Conservation (phyloP, 2,797 vertebrate species). For the Hafferia zeledoni region DNA sequence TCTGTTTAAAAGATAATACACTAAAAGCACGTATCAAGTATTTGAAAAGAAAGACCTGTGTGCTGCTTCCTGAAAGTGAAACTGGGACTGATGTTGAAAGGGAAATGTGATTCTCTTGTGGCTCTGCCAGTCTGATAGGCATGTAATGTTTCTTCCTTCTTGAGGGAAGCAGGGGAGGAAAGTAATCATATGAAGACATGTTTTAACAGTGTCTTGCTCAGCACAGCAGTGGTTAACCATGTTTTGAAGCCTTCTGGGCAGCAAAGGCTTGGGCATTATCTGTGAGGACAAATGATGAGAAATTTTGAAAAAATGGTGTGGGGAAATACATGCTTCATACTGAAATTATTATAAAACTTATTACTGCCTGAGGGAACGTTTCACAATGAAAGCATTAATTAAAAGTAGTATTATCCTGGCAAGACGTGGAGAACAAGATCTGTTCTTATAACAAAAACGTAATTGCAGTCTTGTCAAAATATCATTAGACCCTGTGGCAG, state of each 20-base stretch:
- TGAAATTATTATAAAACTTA: slow-evolving; percentile 58
- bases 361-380: slow-evolving; percentile 23
- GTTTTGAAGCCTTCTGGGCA: slow-evolving; percentile 34
- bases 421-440: slow-evolving; percentile 27
- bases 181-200: neutral
- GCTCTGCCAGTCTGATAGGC: neutral
- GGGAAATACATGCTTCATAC: slow-evolving; percentile 19
- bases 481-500: slow-evolving; percentile 35
- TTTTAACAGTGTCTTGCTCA: slow-evolving; percentile 19
- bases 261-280: neutral
- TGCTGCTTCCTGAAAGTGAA: neutral
- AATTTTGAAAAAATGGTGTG: slow-evolving; percentile 24
- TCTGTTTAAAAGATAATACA: neutral
- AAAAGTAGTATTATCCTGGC: slow-evolving; percentile 47
- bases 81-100: neutral
- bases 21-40: neutral
- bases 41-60: neutral
- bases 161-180: neutral
- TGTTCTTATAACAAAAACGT: slow-evolving; percentile 41
- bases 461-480: slow-evolving; percentile 65
- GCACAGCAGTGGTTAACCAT: neutral
- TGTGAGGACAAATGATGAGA: neutral
- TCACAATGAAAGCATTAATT: slow-evolving; percentile 65
- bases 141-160: neutral
- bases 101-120: neutral